A percentile compares a stretch with the other conserved stretches of the same genome.
These are phyloP conservation scores for Cosmorhoe ocellata DNA, from an alignment of 2,888 invertebrate species.

Conservation along the genomic window DNA sequence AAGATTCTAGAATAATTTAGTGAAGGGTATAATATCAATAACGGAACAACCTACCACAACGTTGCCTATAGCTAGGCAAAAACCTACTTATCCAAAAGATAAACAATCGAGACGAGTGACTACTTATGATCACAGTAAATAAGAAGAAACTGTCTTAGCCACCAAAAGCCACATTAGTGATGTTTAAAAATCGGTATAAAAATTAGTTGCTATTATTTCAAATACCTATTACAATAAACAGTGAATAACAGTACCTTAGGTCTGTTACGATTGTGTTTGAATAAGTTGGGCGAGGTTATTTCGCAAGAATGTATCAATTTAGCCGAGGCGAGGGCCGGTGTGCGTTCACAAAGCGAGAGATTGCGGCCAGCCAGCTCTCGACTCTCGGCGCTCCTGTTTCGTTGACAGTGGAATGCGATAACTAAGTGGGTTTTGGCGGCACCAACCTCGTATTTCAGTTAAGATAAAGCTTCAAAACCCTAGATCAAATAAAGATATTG, in stretches of 20 bases:
- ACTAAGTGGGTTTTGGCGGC: slow-evolving; percentile 70
- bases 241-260: slow-evolving; percentile 44
- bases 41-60: neutral
- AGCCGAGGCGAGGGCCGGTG: slow-evolving; percentile 71
- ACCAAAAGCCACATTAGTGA: neutral
- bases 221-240: slow-evolving; percentile 5
- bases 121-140: neutral
- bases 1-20: slow-evolving; percentile 16
- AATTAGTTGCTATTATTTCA: neutral
- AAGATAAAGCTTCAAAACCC: slow-evolving; percentile 51
- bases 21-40: slow-evolving; percentile 15
- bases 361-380: slow-evolving; percentile 54
- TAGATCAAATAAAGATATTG: slow-evolving; percentile 28
- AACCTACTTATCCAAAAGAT: neutral
- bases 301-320: slow-evolving; percentile 79
- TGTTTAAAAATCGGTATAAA: slow-evolving; percentile 1
- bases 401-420: slow-evolving; percentile 73
- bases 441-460: slow-evolving; percentile 59
- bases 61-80: neutral
- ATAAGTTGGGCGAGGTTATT: slow-evolving; percentile 77
- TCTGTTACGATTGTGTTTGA: slow-evolving; percentile 65
- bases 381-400: slow-evolving; percentile 68
- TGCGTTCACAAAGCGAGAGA: slow-evolving; percentile 66
- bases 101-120: neutral
- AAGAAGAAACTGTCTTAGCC: neutral